These are phyloP conservation scores for Pteruthius melanotis DNA, from an alignment of 2,113 vertebrate genomes.

Conservation along the genomic window DNA sequence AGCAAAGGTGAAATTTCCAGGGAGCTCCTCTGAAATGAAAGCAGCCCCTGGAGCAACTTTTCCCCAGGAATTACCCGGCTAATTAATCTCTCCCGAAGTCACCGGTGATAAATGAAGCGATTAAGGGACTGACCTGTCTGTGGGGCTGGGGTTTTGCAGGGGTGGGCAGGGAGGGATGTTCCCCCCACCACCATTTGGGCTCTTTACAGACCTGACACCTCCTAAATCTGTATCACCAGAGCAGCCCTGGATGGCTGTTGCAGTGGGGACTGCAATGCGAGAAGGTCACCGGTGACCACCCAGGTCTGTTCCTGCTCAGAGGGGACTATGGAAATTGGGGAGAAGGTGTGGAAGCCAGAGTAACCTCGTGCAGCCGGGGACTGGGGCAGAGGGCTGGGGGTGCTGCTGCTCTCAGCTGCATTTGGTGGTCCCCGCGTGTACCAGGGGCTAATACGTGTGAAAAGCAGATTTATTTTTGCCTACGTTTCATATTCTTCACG, in stretches of 20 bases:
- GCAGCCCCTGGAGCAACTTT: slow-evolving; percentile 15
- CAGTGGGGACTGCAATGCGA: accelerated
- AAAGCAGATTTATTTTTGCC: slow-evolving; percentile 82
- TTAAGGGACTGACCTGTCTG: neutral
- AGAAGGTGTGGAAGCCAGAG: neutral
- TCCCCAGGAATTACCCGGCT: slow-evolving; percentile 20
- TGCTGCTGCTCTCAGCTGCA: slow-evolving; percentile 40
- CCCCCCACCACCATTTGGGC: accelerated
- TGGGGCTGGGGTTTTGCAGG: neutral
- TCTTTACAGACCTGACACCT: neutral
- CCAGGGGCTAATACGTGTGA: slow-evolving; percentile 82
- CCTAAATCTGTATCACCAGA: accelerated
- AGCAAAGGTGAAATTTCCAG: neutral
- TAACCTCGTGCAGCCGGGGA: neutral
- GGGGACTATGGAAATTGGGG: neutral
- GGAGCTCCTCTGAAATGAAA: slow-evolving; percentile 19
- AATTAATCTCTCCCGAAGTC: slow-evolving; percentile 22
- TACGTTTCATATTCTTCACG: slow-evolving; percentile 79
- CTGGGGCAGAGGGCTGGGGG: neutral
- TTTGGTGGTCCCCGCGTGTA: slow-evolving; percentile 41
- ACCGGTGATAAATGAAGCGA: slow-evolving; percentile 15
- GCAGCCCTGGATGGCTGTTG: neutral
- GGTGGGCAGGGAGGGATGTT: neutral
- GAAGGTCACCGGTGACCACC: neutral
- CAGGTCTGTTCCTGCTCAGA: neutral